phyloP scores from a whole-genome alignment of 2,888 invertebrate species.

The Caenorhabditis sinica region DNA sequence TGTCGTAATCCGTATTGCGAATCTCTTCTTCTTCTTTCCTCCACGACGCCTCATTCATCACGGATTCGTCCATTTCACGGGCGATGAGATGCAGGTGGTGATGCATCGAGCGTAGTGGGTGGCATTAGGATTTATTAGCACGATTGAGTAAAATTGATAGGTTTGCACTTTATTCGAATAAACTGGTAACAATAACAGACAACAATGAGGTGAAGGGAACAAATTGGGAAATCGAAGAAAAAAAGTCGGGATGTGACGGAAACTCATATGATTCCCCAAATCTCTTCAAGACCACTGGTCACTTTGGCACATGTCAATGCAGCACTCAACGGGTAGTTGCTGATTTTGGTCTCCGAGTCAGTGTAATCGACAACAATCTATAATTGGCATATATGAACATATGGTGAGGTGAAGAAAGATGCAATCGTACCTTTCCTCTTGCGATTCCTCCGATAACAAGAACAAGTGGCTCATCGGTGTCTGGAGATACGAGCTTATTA shows the following conservation, averaged over 20 bases:
- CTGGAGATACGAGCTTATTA: conserved; percentile 69
- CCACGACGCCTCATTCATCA: conserved; percentile 38
- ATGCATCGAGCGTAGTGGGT: conserved; percentile 6
- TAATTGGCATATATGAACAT: conserved; percentile 67
- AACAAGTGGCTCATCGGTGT: conserved; percentile 88
- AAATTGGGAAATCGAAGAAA: conserved; percentile 1
- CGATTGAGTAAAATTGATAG: conserved; percentile 28
- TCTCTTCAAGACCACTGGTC: conserved; percentile 80
- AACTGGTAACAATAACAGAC: conserved; percentile 45
- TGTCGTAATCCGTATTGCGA: conserved; percentile 45
- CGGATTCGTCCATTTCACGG: conserved; percentile 33
- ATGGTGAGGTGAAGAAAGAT: not conserved
- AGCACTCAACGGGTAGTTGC: conserved; percentile 96
- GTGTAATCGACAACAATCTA: conserved; percentile 90
- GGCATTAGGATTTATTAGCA: conserved; percentile 39
- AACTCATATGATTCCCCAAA: conserved; percentile 77
- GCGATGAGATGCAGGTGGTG: conserved; percentile 47
- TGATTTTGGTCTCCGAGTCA: conserved; percentile 93
- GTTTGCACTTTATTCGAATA: conserved; percentile 43
- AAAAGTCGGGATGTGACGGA: not conserved
- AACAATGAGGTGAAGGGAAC: conserved; percentile 39
- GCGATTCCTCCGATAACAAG: conserved; percentile 98
- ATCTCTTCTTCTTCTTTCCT: not conserved
- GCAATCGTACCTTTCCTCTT: conserved; percentile 90
- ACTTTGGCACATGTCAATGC: conserved; percentile 97